A percentile compares a stretch with the other conserved stretches of the same genome.
Conservation (phyloP, 2,797 vertebrate species). For the Clamator glandarius region DNA sequence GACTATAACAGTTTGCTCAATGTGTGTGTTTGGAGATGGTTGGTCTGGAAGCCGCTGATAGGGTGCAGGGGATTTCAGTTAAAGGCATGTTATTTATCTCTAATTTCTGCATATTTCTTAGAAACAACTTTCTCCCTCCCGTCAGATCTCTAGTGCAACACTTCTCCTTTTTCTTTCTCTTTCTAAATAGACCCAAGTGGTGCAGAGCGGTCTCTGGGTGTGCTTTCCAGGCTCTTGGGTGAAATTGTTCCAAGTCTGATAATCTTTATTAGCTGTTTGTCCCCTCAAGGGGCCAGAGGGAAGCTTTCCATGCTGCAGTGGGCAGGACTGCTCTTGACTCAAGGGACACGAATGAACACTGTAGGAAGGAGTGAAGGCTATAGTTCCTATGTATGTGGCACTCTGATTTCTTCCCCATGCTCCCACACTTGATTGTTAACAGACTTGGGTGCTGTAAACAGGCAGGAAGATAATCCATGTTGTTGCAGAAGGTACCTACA, state of each 20-base stretch:
- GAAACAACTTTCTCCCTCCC: accelerated
- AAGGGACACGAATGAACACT: background rate
- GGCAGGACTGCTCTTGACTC: background rate
- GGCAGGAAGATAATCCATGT: background rate
- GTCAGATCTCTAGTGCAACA: background rate
- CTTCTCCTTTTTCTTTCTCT: background rate
- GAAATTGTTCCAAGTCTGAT: background rate
- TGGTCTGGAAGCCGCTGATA: background rate
- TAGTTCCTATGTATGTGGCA: accelerated
- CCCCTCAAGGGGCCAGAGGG: background rate
- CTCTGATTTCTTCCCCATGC: accelerated
- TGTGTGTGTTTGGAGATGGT: background rate
- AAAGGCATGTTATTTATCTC: background rate
- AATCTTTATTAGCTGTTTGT: accelerated
- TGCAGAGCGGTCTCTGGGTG: accelerated
- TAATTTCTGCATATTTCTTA: background rate
- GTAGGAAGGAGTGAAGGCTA: background rate
- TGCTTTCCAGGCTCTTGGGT: background rate
- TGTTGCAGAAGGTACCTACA: background rate
- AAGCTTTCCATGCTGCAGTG: background rate
- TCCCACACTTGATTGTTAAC: background rate
- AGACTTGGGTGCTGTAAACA: background rate
- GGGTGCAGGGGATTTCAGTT: background rate
- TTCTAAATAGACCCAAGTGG: background rate
- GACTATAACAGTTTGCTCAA: accelerated